Base-by-base conservation (phyloP, 2,113 vertebrate genomes). In the Pomatostomus ruficeps region DNA sequence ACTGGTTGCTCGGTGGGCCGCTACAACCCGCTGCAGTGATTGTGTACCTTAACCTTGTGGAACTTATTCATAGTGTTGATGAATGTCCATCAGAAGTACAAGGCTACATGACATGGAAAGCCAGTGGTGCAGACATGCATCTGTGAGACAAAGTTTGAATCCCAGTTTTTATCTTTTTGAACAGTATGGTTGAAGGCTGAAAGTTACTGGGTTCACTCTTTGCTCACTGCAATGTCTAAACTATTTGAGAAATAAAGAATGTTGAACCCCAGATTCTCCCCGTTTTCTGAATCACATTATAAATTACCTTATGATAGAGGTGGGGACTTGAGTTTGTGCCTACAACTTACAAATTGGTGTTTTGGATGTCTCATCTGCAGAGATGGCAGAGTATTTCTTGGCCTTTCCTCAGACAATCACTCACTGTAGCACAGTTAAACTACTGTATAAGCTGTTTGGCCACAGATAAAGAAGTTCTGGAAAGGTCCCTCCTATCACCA, bases 321-420 rank as follows among this genome's bases (percentile, higher is more conserved):
- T 14, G 25, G 40, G n/a, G 48, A 58, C 59, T 76, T 17, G 11
- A 57, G n/a, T 68, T 79, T 62, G 79, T 42, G 40, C 36, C 40
- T 46, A 21, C 46, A 66, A 26, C 25, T 73, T 51, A 57, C 46
- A 35, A 90, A 84, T 49, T 59, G 21, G 7, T 59, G 11, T 90
- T 76, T 46, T 1, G 1, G 24, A 7, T 82, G 28, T 48, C 54
- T 91, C 49, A 33, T 83, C 63, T 91, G 74, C 81, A 70, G 72
- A 87, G 52, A 40, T 74, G 38, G 42, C 46, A 68, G 66, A 79
- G 33, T 51, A 63, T 59, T 88, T 80, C 46, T 80, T 91, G 59
- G 75, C 75, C 68, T 90, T 80, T 80, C 26, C 74, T 88, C 82
- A 94, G 88, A 96, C 90, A 94, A 79, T 95, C 91, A 67, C 36